These are phyloP conservation scores for Pangasius mekongensis DNA, from an alignment of 2,797 vertebrate species.

Conservation along the genomic window DNA sequence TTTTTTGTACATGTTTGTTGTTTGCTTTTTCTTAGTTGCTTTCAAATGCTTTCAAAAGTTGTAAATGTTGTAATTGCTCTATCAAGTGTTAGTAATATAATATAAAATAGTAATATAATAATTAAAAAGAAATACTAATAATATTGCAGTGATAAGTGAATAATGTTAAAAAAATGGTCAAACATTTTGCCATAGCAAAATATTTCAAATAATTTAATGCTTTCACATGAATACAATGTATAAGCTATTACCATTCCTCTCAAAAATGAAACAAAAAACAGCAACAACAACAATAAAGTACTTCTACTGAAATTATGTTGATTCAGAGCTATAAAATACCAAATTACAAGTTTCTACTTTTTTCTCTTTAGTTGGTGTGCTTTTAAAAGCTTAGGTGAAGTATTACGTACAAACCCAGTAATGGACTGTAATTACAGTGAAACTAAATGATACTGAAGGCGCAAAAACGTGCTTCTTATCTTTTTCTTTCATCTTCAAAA, in stretches of 20 bases:
- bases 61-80: neutral
- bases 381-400: neutral
- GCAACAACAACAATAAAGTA: neutral
- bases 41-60: neutral
- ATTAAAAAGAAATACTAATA: neutral
- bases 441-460: neutral
- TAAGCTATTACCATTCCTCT: neutral
- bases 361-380: neutral
- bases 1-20: neutral
- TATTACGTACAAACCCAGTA: neutral
- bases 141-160: neutral
- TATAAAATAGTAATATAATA: neutral
- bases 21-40: neutral
- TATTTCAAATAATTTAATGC: neutral
- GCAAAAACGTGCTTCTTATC: slow-evolving; percentile 7
- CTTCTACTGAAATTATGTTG: neutral
- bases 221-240: neutral
- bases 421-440: slow-evolving; percentile 6
- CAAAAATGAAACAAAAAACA: neutral
- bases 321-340: neutral
- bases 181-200: neutral
- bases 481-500: neutral
- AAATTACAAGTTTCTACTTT: neutral
- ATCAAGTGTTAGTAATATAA: neutral
- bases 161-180: neutral